These are phyloP conservation scores for Ibidorhyncha struthersii DNA, from an alignment of 2,113 vertebrate genomes.

Conservation along the genomic window DNA sequence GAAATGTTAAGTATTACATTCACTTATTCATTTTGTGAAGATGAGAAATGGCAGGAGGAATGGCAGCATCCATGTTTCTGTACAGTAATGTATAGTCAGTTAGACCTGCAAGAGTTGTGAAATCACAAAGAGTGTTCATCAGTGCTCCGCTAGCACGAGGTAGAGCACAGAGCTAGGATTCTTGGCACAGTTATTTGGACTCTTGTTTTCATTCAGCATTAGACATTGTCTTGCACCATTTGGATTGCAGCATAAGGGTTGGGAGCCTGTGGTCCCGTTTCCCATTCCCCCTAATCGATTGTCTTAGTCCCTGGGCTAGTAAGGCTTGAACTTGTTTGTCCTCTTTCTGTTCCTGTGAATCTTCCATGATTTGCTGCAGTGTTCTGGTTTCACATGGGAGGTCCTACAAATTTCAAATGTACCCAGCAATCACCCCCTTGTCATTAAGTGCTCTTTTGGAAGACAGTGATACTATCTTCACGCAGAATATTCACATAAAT, in stretches of 20 bases:
- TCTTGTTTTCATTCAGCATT: neutral
- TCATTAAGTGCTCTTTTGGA: neutral
- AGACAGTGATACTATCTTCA: neutral
- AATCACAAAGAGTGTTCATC: neutral
- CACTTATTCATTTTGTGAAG: neutral
- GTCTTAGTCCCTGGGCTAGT: neutral
- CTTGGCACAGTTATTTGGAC: neutral
- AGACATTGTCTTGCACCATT: fast-evolving
- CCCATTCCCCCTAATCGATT: neutral
- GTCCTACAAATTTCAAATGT: neutral
- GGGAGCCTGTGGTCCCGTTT: neutral
- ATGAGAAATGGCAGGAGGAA: neutral
- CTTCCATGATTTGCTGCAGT: neutral
- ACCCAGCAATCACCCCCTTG: neutral
- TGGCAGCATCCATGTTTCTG: neutral
- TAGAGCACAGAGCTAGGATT: neutral
- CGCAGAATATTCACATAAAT: neutral
- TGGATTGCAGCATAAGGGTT: neutral
- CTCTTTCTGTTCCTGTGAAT: neutral
- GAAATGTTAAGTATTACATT: neutral
- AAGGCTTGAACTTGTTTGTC: neutral
- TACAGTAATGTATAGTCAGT: neutral
- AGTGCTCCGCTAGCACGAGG: neutral
- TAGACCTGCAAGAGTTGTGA: neutral
- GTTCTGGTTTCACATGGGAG: neutral